phyloP scores from a whole-genome alignment of 2,113 vertebrate species.

The Myxocyprinus asiaticus region DNA sequence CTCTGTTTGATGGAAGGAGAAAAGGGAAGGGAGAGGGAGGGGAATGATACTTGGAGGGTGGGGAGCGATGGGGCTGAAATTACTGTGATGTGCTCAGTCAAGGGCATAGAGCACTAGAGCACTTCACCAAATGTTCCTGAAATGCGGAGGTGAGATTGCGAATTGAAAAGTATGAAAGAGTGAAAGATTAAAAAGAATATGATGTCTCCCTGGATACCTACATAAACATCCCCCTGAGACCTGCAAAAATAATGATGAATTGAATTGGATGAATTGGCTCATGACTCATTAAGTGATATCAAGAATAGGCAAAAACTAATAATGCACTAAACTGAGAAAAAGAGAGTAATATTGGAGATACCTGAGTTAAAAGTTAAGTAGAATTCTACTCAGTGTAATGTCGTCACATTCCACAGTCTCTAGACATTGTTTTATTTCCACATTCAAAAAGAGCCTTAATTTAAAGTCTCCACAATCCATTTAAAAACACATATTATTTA shows the following conservation, averaged over 20 bases:
- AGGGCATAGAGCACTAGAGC: conserved; percentile 36
- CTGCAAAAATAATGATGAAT: background rate
- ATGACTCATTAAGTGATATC: background rate
- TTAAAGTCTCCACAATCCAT: too few species aligned
- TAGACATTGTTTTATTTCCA: too few species aligned
- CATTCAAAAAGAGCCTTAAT: too few species aligned
- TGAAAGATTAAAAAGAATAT: conserved; percentile 27
- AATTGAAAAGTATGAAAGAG: conserved; percentile 38
- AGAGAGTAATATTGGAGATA: background rate
- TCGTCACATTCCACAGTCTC: too few species aligned
- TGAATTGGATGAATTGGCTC: background rate
- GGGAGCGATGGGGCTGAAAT: conserved; percentile 24
- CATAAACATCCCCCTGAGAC: background rate
- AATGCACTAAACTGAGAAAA: background rate
- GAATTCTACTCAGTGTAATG: too few species aligned
- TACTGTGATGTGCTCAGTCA: conserved; percentile 27
- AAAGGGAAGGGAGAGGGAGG: background rate
- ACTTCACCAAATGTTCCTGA: conserved; percentile 9
- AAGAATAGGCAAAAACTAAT: background rate
- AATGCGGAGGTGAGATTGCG: conserved; percentile 9
- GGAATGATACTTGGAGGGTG: conserved; percentile 29
- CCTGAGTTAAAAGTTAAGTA: background rate
- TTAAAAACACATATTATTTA: too few species aligned
- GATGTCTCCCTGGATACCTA: conserved; percentile 14
- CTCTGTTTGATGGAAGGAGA: conserved; percentile 24